Percentiles rank a stretch among this genome's conserved stretches.
phyloP scores from a whole-genome alignment of 2,797 vertebrate genomes.

The Tadarida brasiliensis region DNA sequence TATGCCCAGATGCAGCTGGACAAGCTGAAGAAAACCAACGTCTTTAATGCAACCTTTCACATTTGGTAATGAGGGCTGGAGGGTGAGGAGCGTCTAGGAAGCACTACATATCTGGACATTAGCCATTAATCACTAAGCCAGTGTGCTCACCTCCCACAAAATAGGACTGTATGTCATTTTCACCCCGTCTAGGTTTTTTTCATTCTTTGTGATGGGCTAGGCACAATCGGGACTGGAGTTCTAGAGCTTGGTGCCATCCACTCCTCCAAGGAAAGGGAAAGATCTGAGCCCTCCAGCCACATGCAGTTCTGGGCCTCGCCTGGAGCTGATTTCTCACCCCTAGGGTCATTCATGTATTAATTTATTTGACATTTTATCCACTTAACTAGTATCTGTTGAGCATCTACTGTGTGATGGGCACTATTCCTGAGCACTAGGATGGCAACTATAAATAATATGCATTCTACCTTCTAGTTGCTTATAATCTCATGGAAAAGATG shows the following conservation, averaged over 20 bases:
- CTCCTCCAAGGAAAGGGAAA: background rate
- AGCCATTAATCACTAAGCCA: background rate
- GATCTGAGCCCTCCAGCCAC: background rate
- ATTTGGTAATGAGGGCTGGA: slow-evolving; percentile 91
- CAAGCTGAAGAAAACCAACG: slow-evolving; percentile 98
- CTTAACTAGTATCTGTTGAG: background rate
- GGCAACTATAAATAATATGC: background rate
- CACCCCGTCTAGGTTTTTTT: background rate
- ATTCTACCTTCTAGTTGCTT: background rate
- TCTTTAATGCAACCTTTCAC: slow-evolving; percentile 99
- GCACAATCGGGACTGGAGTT: background rate
- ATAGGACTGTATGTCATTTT: background rate
- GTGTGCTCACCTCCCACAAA: background rate
- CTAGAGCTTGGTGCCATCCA: background rate
- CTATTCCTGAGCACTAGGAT: background rate
- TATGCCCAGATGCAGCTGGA: slow-evolving; percentile 98
- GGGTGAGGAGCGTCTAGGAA: background rate
- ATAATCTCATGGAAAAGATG: background rate
- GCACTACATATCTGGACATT: background rate
- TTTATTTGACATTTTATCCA: background rate
- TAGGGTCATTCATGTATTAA: background rate
- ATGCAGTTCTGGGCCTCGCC: background rate
- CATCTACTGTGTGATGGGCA: background rate
- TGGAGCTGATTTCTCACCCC: background rate
- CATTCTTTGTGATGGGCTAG: background rate